phyloP scores from a whole-genome alignment of 1,140 invertebrate genomes.

The Elysia chlorotica region DNA sequence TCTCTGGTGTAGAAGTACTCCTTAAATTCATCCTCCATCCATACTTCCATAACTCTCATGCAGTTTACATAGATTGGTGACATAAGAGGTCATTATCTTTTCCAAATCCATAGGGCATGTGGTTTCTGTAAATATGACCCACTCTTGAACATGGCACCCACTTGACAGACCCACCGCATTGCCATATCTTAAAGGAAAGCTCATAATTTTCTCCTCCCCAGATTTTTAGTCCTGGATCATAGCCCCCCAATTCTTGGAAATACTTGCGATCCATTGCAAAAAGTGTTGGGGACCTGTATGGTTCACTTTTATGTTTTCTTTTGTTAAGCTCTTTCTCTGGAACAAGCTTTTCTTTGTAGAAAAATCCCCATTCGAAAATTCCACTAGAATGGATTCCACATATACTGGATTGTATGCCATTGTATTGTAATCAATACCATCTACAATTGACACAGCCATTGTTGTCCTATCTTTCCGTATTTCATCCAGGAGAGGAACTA shows the following conservation, averaged over 20 bases:
- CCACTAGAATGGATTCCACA: constrained; percentile 75
- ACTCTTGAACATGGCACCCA: constrained; percentile 99
- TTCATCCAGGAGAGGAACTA: constrained; percentile 91
- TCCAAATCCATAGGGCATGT: constrained; percentile 97
- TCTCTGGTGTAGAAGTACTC: constrained; percentile 94
- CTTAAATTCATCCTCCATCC: constrained; percentile 85
- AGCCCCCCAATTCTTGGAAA: constrained; percentile 93
- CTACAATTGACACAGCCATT: constrained; percentile 98
- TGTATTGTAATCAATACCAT: constrained; percentile 81
- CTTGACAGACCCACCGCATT: constrained; percentile 95
- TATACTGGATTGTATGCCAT: constrained; percentile 96
- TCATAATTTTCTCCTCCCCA: constrained; percentile 94
- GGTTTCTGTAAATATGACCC: constrained; percentile 86
- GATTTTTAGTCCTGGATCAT: constrained; percentile 83
- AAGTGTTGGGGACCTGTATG: constrained; percentile 95
- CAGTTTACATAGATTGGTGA: constrained; percentile 91
- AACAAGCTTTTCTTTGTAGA: constrained; percentile 97
- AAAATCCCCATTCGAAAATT: constrained; percentile 99
- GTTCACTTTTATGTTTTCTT: constrained; percentile 84
- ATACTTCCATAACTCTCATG: constrained; percentile 70
- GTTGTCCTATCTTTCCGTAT: constrained; percentile 86
- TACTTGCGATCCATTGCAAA: constrained; percentile 97
- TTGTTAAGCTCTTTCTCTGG: constrained; percentile 78
- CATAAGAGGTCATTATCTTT: constrained; percentile 79
- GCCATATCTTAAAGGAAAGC: constrained; percentile 98